phyloP scores from a whole-genome alignment of 2,113 vertebrate genomes.

The Serilophus lunatus region DNA sequence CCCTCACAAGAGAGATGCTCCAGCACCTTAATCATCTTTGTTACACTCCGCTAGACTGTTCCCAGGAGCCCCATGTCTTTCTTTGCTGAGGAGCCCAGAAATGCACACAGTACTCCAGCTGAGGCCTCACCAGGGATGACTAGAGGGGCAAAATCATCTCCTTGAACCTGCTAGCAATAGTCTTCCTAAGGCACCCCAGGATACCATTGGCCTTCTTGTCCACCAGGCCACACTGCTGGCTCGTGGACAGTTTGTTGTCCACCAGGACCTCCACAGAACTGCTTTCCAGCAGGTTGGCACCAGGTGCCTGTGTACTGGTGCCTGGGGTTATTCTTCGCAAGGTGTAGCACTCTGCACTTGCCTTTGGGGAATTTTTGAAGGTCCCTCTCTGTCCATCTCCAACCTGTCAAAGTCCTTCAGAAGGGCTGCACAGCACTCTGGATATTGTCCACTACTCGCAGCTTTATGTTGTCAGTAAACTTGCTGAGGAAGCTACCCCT shows the following conservation, averaged over 20 bases:
- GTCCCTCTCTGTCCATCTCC: background rate
- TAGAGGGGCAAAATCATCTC: background rate
- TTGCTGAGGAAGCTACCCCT: background rate
- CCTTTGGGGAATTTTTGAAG: background rate
- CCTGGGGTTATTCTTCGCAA: rapidly evolving
- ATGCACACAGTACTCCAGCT: background rate
- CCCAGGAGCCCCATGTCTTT: background rate
- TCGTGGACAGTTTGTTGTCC: no score
- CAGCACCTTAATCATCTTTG: background rate
- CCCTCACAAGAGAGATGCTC: background rate
- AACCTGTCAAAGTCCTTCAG: rapidly evolving
- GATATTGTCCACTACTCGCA: background rate
- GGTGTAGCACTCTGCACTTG: background rate
- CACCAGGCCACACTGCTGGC: background rate
- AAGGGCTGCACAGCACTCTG: background rate
- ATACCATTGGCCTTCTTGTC: background rate
- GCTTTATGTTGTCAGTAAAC: background rate
- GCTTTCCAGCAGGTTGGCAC: background rate
- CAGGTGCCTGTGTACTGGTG: background rate
- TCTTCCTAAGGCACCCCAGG: background rate
- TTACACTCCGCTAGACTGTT: background rate
- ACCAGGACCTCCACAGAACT: background rate
- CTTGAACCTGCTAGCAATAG: rapidly evolving
- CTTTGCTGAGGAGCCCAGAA: background rate
- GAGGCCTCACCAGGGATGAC: background rate